A percentile compares a stretch with the other conserved stretches of the same genome.
phyloP scores from a whole-genome alignment of 2,113 vertebrate species.

The Bagarius yarrelli region DNA sequence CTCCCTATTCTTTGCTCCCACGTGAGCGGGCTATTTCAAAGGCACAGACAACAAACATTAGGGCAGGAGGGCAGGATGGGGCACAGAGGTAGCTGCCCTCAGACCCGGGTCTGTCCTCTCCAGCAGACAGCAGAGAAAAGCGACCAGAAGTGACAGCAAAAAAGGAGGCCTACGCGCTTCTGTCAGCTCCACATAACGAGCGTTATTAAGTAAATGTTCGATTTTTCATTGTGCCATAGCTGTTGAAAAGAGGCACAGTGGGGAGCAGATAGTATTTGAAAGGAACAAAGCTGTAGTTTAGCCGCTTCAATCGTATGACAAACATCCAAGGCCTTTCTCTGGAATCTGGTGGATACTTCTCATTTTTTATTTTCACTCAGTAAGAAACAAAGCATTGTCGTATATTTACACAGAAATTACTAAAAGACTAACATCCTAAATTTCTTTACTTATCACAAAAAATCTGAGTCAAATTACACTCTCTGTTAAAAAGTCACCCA shows the following conservation, averaged over 20 bases:
- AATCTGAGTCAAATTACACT: too few relatives aligned
- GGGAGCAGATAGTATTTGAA: conserved; percentile 38
- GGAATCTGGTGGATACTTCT: conserved; percentile 64
- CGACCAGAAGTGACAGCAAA: conserved; percentile 71
- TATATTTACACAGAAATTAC: conserved; percentile 3
- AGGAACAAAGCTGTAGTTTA: conserved; percentile 49
- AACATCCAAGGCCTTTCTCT: conserved; percentile 86
- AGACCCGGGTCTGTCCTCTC: conserved; percentile 65
- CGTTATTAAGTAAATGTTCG: conserved; percentile 72
- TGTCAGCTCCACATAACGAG: conserved; percentile 73
- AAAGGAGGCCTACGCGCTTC: conserved; percentile 70
- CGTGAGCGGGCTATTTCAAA: conserved; percentile 79
- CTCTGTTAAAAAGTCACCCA: too few relatives aligned
- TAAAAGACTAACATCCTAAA: too few relatives aligned
- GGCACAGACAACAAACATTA: conserved; percentile 74
- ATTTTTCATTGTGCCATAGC: conserved; percentile 67
- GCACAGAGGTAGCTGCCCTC: conserved; percentile 76
- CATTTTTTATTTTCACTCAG: conserved; percentile 66
- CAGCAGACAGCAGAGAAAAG: conserved; percentile 70
- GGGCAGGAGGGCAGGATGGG: conserved; percentile 68
- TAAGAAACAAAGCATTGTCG: conserved; percentile 70
- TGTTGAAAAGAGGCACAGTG: conserved; percentile 52
- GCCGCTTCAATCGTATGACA: conserved; percentile 65
- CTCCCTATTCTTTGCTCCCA: conserved; percentile 78
- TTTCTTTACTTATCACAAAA: too few relatives aligned